Base-by-base conservation (phyloP, 2,797 vertebrate genomes). In the Hipposideros larvatus region DNA sequence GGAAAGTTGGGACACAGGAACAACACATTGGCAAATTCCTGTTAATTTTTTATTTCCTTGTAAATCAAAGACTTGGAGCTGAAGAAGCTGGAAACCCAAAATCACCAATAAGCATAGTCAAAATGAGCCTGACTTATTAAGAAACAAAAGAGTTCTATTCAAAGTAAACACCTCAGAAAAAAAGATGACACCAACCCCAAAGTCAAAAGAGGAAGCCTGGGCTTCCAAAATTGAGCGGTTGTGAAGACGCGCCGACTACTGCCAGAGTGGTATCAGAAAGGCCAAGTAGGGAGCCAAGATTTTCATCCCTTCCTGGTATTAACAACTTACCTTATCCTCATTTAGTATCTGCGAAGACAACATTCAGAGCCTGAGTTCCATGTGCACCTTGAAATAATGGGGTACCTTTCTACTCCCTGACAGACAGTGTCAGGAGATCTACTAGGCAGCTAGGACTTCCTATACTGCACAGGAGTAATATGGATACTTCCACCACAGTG, bases 401-500 rank as follows among this genome's bases (percentile, higher is more conserved):
- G 4, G 11, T 4, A 55, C 10, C 9, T 16, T 71, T 11, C 24
- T 41, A 10, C 1, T 71, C 14, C 28, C 21, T n/a, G 37, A 22
- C 11, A 41, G 16, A 8, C 10, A 0, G 2, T 61, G 11, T 34
- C n/a, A 53, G 13, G 3, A 46, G 2, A 6, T 6, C 22, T 51
- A 59, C 21, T 46, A 46, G 4, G 9, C 34, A 41, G 8, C 73
- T 4, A 88, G 34, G 28, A 34, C 14, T 53, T 92, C 46, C 34
- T 21, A 46, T 37, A 68, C 7, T 28, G 2, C 57, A 43, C 19
- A 87, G 2, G 5, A 61, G 24, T 71, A 51, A 70, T 9, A 46
- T 55, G 26, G 46, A 6, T 41, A 31, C 21, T 10, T n/a, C 15
- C 21, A n/a, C 51, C 34, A 21, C 15, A 24, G 2, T 41, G 37